Evolutionary conservation across 2,113 vertebrate species (phyloP), one percentile per base, ranked within the genome.

Genomic region (Cyanistes caeruleus): DNA sequence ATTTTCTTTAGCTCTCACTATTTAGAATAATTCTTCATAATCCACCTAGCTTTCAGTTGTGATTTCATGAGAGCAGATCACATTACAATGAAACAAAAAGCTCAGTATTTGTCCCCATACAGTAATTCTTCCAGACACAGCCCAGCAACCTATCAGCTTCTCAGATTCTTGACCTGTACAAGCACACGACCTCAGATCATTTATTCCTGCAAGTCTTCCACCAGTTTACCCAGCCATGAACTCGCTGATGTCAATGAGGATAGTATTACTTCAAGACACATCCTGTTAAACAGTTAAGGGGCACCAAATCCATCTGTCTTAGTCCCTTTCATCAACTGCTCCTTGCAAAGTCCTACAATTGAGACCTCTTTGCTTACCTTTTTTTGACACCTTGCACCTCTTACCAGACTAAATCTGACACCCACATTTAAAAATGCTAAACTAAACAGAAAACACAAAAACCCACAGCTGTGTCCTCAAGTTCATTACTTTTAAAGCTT

Each of bases 31-130:
- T 55, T 85, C 92, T 86, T 77, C 31, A 51, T 59, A 67, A 96
- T 49, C 81, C 53, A 89, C 16, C 31, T 25, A 79, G 35, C 56
- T 92, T 39, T 67, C 86, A 91, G 59, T 8, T 65, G 59, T 62
- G 49, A 80, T 83, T 93, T 86, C 75, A 30, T 24, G 13, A 72
- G 46, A 80, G 60, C 12, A 79, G 67, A 93, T 90, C 87, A 62
- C 4, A 5, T 94, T 92, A 85, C 90, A 90, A 43, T 15, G 51
- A 93, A 95, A 83, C 55, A 94, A 83, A 90, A 79, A 94, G 72
- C 60, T 80, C 51, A 62, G 31, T 81, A 89, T 87, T 83, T 89
- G 81, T 64, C 39, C 25, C 49, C 56, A 60, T 27, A 39, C 0
- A 67, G 73, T 35, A 81, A 69, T 60, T 75, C 70, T 67, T 82